These are phyloP conservation scores for Rhizomys pruinosus DNA, from an alignment of 2,113 vertebrate species.

Conservation along the genomic window DNA sequence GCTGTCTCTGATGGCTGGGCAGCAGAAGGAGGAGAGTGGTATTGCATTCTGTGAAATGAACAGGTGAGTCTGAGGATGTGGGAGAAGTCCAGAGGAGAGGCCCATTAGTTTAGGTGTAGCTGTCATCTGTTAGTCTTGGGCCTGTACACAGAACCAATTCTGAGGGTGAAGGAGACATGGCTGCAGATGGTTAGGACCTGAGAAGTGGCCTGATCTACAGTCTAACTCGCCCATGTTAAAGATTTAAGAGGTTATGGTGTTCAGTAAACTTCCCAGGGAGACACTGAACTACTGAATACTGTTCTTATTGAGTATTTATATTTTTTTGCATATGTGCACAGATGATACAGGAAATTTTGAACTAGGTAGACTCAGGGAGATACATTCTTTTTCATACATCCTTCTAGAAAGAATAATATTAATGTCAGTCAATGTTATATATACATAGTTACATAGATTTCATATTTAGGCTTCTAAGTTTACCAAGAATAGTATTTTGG, in stretches of 20 bases:
- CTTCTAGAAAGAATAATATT: not conserved
- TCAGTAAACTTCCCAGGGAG: not conserved
- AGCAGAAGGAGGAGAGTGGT: too few species aligned
- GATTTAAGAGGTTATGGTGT: not conserved
- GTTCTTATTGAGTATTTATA: not conserved
- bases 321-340: not conserved
- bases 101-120: too few species aligned
- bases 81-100: too few species aligned
- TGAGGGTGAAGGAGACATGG: not conserved
- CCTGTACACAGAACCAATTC: too few species aligned
- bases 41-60: too few species aligned
- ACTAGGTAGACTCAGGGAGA: not conserved
- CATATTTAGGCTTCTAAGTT: not conserved
- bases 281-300: not conserved
- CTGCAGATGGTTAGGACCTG: not conserved
- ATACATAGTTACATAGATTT: not conserved
- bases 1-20: too few species aligned
- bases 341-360: not conserved
- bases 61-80: too few species aligned
- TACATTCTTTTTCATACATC: not conserved
- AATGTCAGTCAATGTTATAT: not conserved
- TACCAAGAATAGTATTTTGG: slow-evolving; percentile 3
- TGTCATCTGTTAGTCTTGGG: too few species aligned
- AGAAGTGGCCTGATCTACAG: not conserved
- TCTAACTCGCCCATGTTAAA: not conserved